A percentile compares a stretch with the other conserved stretches of the same genome.
Evolutionary conservation across 1,140 invertebrate genomes (phyloP).

Genomic region (Mactra quadrangularis): DNA sequence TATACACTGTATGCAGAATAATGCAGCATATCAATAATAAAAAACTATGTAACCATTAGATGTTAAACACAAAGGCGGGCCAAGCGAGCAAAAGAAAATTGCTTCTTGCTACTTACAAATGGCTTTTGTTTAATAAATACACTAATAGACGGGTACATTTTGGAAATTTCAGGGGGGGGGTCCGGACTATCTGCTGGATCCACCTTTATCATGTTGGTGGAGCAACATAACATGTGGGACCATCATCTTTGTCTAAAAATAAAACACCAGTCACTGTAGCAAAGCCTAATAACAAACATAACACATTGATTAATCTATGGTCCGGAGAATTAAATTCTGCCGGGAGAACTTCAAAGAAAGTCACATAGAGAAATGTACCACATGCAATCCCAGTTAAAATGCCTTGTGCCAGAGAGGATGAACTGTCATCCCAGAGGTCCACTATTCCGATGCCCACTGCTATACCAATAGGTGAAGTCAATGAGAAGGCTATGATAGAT

Average conservation of each 20-base stretch:
- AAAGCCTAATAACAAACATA: conserved; percentile 79
- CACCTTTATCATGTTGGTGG: too few species aligned
- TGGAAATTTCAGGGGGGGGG: too few species aligned
- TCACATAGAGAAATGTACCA: conserved; percentile 96
- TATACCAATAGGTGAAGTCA: conserved; percentile 89
- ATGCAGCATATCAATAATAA: too few species aligned
- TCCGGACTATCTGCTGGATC: too few species aligned
- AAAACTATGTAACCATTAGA: too few species aligned
- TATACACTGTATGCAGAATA: too few species aligned
- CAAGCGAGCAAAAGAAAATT: too few species aligned
- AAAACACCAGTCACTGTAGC: conserved; percentile 70
- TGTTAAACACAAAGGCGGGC: too few species aligned
- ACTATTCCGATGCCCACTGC: conserved; percentile 86
- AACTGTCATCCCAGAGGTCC: conserved; percentile 81
- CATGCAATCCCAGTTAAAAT: conserved; percentile 90
- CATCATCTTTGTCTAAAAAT: conserved; percentile 65
- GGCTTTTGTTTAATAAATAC: too few species aligned
- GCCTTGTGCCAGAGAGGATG: conserved; percentile 84
- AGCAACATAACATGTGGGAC: conserved; percentile 44
- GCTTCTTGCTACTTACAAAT: too few species aligned
- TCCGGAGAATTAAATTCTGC: conserved; percentile 82
- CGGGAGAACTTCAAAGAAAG: conserved; percentile 94
- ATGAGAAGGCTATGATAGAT: conserved; percentile 85
- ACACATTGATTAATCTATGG: conserved; percentile 75
- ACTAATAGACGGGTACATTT: too few species aligned